Conservation (phyloP, 2,888 invertebrate species). For the Bombylius discolor region DNA sequence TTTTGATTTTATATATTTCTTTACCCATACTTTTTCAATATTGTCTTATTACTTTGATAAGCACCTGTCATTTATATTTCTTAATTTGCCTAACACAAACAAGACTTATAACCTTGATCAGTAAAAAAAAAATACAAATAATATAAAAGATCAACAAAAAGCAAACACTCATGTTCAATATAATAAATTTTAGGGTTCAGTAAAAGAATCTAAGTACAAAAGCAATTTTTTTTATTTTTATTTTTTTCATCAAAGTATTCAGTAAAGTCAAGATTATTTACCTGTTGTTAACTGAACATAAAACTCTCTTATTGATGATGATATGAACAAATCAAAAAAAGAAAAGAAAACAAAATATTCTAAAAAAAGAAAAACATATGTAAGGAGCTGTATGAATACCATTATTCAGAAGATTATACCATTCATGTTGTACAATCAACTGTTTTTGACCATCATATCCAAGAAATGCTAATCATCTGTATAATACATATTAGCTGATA, state of each 20-base stretch:
- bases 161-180: neutral
- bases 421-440: neutral
- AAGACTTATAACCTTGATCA: neutral
- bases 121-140: neutral
- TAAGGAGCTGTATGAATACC: no score
- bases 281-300: neutral
- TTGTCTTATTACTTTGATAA: constrained; percentile 7
- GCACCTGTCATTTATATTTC: constrained; percentile 14
- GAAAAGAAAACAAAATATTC: neutral
- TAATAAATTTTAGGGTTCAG: no score
- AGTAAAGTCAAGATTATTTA: no score
- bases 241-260: no score
- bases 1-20: neutral
- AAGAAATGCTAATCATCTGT: no score
- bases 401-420: no score
- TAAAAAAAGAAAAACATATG: neutral
- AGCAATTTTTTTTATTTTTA: no score
- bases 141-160: neutral
- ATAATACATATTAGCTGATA: no score
- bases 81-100: constrained; percentile 11
- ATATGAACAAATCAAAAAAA: neutral
- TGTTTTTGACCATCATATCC: neutral
- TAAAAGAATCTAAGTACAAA: no score
- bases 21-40: no score
- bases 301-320: neutral